A percentile compares a stretch with the other conserved stretches of the same genome.
Conservation (phyloP, 2,888 invertebrate species). For the Nezara viridula region DNA sequence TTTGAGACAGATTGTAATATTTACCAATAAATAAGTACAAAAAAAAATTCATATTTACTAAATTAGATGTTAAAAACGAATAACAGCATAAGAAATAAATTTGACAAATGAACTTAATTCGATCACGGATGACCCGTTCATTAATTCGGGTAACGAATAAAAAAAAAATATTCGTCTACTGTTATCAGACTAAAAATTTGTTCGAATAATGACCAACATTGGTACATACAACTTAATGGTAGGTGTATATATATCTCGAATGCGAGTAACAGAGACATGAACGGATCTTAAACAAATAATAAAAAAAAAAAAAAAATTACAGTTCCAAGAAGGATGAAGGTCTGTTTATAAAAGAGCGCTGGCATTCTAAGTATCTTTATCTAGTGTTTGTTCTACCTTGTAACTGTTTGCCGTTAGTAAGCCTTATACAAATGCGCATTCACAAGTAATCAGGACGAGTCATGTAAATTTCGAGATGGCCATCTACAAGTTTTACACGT, state of each 20-base stretch:
- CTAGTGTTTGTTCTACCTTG: constrained; percentile 26
- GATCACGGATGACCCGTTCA: too few relatives aligned
- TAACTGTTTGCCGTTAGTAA: constrained; percentile 18
- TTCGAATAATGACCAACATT: too few relatives aligned
- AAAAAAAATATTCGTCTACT: too few relatives aligned
- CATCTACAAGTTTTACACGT: not conserved
- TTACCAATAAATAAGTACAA: too few relatives aligned
- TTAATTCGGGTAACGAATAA: too few relatives aligned
- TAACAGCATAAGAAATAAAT: too few relatives aligned
- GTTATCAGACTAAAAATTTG: too few relatives aligned
- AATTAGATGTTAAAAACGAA: too few relatives aligned
- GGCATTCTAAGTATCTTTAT: constrained; percentile 40
- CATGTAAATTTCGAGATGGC: not conserved
- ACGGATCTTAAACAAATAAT: not conserved
- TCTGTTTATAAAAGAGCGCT: constrained; percentile 14
- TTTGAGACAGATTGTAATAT: too few relatives aligned
- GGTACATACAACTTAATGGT: too few relatives aligned
- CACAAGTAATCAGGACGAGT: constrained; percentile 9
- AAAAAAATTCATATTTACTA: too few relatives aligned
- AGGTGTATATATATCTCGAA: not conserved
- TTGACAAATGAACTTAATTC: too few relatives aligned
- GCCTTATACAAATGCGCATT: constrained; percentile 4
- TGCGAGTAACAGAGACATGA: not conserved
- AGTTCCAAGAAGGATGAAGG: constrained; percentile 16
- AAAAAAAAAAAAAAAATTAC: not conserved